Evolutionary conservation across 1,140 invertebrate species (phyloP).

Genomic region (Thaumetopoea pityocampa): DNA sequence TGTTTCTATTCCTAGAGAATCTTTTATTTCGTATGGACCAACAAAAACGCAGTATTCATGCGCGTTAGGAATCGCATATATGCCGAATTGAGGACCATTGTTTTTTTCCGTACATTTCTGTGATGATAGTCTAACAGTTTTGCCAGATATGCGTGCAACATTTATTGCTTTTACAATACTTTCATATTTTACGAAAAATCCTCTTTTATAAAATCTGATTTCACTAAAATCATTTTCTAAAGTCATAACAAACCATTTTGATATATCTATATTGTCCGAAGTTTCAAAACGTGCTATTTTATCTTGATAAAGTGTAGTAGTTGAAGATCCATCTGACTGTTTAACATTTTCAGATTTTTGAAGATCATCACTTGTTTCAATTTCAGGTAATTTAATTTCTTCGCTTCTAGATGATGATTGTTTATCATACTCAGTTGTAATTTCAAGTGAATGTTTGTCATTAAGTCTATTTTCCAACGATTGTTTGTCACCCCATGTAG

Average conservation of each 20-base stretch:
- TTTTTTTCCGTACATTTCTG: slow-evolving; percentile 36
- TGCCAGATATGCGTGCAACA: slow-evolving; percentile 42
- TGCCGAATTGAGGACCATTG: slow-evolving; percentile 49
- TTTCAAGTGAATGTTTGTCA: too few species aligned
- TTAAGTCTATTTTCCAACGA: background rate
- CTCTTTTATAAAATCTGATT: slow-evolving; percentile 55
- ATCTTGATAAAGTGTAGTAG: too few species aligned
- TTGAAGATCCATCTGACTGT: too few species aligned
- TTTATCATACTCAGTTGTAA: too few species aligned
- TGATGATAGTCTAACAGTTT: slow-evolving; percentile 58
- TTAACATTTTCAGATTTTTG: too few species aligned
- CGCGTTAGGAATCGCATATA: slow-evolving; percentile 56
- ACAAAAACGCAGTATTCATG: slow-evolving; percentile 52
- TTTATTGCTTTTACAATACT: slow-evolving; percentile 56
- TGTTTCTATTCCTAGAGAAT: slow-evolving; percentile 56
- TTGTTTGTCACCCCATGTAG: too few species aligned
- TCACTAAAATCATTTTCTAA: slow-evolving; percentile 64
- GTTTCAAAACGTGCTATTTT: slow-evolving; percentile 3
- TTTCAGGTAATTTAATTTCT: background rate
- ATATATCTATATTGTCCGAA: slow-evolving; percentile 20
- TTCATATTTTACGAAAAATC: slow-evolving; percentile 61
- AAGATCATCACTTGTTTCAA: too few species aligned
- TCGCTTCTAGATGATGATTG: too few species aligned
- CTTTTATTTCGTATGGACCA: slow-evolving; percentile 58
- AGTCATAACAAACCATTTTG: slow-evolving; percentile 67